Base-by-base conservation (phyloP, 2,888 invertebrate genomes). In the Latheticus oryzae region DNA sequence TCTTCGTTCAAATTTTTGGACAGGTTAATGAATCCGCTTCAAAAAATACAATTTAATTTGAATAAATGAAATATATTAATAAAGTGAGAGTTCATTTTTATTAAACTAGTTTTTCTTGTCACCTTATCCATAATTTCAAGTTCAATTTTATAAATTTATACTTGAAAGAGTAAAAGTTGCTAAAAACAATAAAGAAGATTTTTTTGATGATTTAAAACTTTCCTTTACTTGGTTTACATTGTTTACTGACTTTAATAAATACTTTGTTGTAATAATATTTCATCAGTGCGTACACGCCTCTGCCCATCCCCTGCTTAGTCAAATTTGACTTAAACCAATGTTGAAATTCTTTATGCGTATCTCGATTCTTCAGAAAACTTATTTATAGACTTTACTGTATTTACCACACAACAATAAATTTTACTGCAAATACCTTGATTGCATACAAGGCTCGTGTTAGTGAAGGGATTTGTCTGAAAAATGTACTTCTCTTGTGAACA, bases 1-100 rank as follows among this genome's bases (percentile, higher is more conserved):
- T 81, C 61, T 77, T 76, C 40, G 74, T 82, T 1, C 78, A 79
- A 66, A 73, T 82, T 23, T 79, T 74, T 67, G 82, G 79, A n/a
- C n/a, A n/a, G n/a, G n/a, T n/a, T n/a, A n/a, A 47, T 15, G 35
- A 13, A 35, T 30, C 38, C 23, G 38, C n/a, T n/a, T n/a, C n/a
- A n/a, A n/a, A 28, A 19, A 45, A 17, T 7, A 8, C 5, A 19
- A 26, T 35, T n/a, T 47, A 33, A 28, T 28, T 28, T 28, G 1
- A 28, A 28, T 28, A 28, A 28, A 28, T n/a, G n/a, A n/a, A 7
- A 5, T 26, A 23, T 38, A 38, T 9, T 38, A 11, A 38, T 38
- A 19, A 35, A 9, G 35, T 17, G 35, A 33, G 35, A 9, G 21
- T 37, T 9, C 12, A 23, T 17, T 5, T 32, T 1, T 33, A 47